These are phyloP conservation scores for Gallinago nigripennis DNA, from an alignment of 2,797 vertebrate species.

Conservation along the genomic window DNA sequence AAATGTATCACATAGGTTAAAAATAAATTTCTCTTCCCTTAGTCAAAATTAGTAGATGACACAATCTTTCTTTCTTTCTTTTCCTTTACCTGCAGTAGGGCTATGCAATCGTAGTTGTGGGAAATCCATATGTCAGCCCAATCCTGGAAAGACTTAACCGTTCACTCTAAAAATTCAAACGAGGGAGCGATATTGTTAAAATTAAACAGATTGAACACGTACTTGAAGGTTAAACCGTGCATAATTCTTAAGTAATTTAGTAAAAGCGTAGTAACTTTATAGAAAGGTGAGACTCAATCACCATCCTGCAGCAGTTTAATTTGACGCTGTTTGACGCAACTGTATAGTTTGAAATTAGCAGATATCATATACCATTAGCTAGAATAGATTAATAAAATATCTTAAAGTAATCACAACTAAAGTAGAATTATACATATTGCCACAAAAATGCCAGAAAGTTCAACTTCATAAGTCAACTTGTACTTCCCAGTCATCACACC, in stretches of 20 bases:
- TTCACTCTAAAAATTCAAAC: background rate
- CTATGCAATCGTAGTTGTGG: background rate
- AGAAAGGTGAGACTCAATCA: background rate
- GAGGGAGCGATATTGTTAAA: background rate
- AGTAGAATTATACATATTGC: background rate
- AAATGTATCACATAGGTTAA: background rate
- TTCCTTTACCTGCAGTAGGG: background rate
- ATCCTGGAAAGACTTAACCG: background rate
- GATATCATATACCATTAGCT: background rate
- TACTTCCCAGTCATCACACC: background rate
- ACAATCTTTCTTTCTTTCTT: background rate
- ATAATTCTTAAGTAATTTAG: background rate
- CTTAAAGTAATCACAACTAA: background rate
- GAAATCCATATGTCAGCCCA: background rate
- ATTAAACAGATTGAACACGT: background rate
- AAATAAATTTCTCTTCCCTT: background rate
- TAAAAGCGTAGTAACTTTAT: background rate
- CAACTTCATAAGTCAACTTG: background rate
- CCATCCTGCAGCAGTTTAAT: background rate
- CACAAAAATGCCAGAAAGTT: background rate
- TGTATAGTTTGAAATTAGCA: background rate
- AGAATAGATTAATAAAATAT: background rate
- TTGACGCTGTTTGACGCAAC: background rate
- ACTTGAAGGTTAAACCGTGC: background rate
- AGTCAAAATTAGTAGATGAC: background rate